Evolutionary conservation across 2,888 invertebrate genomes (phyloP).

Genomic region (Leucophenga maculata): DNA sequence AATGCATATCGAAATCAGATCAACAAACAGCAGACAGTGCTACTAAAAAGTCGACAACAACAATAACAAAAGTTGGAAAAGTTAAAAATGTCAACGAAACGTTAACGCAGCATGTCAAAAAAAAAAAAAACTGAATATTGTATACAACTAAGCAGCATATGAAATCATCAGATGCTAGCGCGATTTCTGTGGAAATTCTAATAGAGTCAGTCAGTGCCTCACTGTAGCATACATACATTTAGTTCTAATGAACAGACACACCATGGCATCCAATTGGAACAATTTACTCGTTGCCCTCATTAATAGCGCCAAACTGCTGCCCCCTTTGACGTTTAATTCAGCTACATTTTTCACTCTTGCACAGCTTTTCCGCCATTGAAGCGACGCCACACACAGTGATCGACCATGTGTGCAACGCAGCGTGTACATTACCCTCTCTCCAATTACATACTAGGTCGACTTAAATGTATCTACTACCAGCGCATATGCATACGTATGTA

Average conservation of each 20-base stretch:
- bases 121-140: no score
- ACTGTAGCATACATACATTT: no score
- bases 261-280: no score
- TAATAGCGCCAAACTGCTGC: no score
- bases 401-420: constrained; percentile 30
- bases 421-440: neutral
- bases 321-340: no score
- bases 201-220: no score
- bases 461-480: constrained; percentile 43
- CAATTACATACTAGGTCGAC: constrained; percentile 11
- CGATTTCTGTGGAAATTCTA: no score
- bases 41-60: constrained; percentile 24
- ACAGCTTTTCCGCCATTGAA: constrained; percentile 58
- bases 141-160: no score
- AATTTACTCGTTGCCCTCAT: no score
- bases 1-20: constrained; percentile 42
- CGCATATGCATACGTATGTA: constrained; percentile 36
- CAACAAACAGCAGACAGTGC: constrained; percentile 42
- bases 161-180: no score
- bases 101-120: neutral
- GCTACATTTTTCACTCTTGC: constrained; percentile 63
- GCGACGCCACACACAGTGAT: constrained; percentile 46
- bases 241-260: no score
- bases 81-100: neutral
- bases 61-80: neutral